phyloP scores from a whole-genome alignment of 2,888 invertebrate genomes.

The Thera obeliscata region DNA sequence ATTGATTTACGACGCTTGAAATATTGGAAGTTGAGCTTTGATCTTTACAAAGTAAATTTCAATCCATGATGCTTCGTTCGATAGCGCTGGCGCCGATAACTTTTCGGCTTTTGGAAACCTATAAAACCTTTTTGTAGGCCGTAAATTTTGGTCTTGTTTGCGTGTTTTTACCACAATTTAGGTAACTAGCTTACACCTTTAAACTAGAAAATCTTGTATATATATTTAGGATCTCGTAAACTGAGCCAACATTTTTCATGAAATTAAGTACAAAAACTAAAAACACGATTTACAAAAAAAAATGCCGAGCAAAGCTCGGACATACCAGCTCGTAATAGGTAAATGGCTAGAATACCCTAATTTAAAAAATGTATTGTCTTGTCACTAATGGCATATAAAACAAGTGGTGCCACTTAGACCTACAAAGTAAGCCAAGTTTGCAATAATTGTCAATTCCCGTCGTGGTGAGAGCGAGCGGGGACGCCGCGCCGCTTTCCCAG shows the following conservation, averaged over 20 bases:
- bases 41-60: slow-evolving; percentile 31
- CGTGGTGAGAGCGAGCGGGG: slow-evolving; percentile 53
- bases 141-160: background rate
- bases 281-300: too few relatives aligned
- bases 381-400: too few relatives aligned
- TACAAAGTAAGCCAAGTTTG: slow-evolving; percentile 58
- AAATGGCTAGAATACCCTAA: too few relatives aligned
- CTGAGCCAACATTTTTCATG: too few relatives aligned
- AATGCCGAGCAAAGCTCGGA: too few relatives aligned
- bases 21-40: slow-evolving; percentile 35
- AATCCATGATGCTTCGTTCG: slow-evolving; percentile 21
- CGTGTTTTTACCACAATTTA: background rate
- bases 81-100: slow-evolving; percentile 18
- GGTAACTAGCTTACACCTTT: background rate
- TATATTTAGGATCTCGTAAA: too few relatives aligned
- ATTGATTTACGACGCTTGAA: slow-evolving; percentile 39
- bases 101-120: slow-evolving; percentile 18
- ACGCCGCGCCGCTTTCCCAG: slow-evolving; percentile 69
- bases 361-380: too few relatives aligned
- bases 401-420: background rate
- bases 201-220: background rate
- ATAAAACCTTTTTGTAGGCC: slow-evolving; percentile 24
- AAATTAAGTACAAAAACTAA: too few relatives aligned
- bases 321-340: too few relatives aligned
- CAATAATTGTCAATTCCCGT: slow-evolving; percentile 58